Conservation (phyloP, 2,113 vertebrate species). For the Sander lucioperca region DNA sequence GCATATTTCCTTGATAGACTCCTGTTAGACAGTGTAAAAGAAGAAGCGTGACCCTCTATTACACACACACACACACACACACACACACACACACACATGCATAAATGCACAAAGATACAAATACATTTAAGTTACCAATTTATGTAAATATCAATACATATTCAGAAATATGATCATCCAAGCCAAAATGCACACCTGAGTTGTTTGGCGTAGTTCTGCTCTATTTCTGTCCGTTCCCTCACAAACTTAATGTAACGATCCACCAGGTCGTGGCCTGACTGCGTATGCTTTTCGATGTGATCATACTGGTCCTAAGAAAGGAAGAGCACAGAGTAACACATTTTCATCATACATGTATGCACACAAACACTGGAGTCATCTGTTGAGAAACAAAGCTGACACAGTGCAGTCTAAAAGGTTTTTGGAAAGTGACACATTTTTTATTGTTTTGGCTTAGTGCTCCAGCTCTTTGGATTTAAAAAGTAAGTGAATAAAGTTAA, state of each 20-base stretch:
- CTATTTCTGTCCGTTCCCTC: slow-evolving; percentile 89
- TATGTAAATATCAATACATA: neutral
- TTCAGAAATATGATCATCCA: neutral
- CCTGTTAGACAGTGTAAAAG: slow-evolving; percentile 55
- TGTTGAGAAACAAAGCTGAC: neutral
- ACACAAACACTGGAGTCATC: neutral
- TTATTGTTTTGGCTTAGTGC: neutral
- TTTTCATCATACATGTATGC: neutral
- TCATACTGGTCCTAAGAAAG: slow-evolving; percentile 89
- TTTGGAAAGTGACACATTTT: neutral
- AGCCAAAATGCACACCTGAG: slow-evolving; percentile 77
- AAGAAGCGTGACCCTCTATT: neutral
- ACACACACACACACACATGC: slow-evolving; percentile 2
- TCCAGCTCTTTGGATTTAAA: neutral
- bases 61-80: slow-evolving; percentile 8
- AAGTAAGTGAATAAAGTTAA: neutral
- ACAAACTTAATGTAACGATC: slow-evolving; percentile 92
- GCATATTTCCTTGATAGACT: slow-evolving; percentile 79
- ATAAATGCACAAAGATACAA: neutral
- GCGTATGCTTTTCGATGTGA: slow-evolving; percentile 90
- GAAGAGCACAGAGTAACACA: neutral
- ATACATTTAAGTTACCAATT: neutral
- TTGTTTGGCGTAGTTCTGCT: slow-evolving; percentile 89
- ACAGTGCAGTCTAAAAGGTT: neutral
- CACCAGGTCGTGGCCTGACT: slow-evolving; percentile 88